Percentiles rank a stretch among this genome's conserved stretches.
phyloP scores from a whole-genome alignment of 2,797 vertebrate genomes.

The Malurus leucopterus region DNA sequence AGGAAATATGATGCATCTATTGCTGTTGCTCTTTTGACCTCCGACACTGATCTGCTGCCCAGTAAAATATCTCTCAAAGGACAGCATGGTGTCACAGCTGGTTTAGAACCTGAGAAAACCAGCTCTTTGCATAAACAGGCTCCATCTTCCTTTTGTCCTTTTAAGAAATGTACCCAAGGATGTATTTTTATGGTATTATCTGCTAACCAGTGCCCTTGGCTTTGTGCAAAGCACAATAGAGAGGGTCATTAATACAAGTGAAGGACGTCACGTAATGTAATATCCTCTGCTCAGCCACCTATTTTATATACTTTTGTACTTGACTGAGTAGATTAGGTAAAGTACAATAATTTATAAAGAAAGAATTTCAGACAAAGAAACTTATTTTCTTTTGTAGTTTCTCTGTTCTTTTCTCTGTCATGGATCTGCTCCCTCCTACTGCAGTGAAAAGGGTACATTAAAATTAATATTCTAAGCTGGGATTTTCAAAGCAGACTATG shows the following conservation, averaged over 20 bases:
- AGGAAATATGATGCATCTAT: conserved; percentile 5
- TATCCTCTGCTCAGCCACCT: background rate
- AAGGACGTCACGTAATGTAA: background rate
- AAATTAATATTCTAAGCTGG: conserved; percentile 24
- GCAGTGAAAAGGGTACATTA: background rate
- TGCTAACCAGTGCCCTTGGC: background rate
- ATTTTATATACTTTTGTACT: background rate
- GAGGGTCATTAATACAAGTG: background rate
- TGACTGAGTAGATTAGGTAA: background rate
- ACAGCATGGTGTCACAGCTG: background rate
- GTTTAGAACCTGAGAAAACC: conserved; percentile 6
- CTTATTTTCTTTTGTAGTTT: background rate
- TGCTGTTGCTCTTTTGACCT: conserved; percentile 30
- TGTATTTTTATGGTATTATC: background rate
- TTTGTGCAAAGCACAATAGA: background rate
- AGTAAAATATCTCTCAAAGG: conserved; percentile 31
- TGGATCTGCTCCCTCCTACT: background rate
- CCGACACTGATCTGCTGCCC: background rate
- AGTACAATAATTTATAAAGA: background rate
- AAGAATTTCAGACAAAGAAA: background rate
- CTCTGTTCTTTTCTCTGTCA: background rate
- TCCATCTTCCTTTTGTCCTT: background rate
- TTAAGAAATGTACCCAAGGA: background rate
- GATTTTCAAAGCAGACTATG: conserved; percentile 28
- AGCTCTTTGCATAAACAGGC: background rate